Base-by-base conservation (phyloP, 2,797 vertebrate genomes). In the Lophura swinhoii region DNA sequence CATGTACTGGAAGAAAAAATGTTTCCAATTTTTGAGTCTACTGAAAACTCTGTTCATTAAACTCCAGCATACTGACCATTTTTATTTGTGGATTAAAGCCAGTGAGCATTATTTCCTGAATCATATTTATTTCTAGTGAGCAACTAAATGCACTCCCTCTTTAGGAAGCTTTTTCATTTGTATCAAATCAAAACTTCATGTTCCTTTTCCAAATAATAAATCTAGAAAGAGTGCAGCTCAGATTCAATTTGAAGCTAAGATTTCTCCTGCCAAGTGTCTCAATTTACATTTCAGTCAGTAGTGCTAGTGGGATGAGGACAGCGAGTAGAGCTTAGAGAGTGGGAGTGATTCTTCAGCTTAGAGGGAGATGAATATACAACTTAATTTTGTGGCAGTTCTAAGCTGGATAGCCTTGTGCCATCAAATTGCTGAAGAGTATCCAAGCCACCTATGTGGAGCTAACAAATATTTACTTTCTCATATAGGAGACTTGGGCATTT, bases 271-370 rank as follows among this genome's bases (percentile, higher is more conserved):
- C 33, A 5, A 8, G 8, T 44, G 9, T 23, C 71, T 75, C 60
- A 51, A 28, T 10, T 20, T 2, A 9, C 4, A 2, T 18, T 64
- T 6, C 18, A 26, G 16, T 43, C 0, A 0, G 51, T 39, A 53
- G 23, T 67, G 51, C 35, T 12, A 8, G 21, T 43, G n/a, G 10
- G 22, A 13, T 56, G 15, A 3, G 16, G n/a, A 10, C 8, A 80
- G 39, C 22, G 51, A 22, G 9, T 29, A 28, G 73, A 48, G 9
- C 18, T 58, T 48, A 28, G 21, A 35, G 44, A 75, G 14, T 10
- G 8, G 6, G 26, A 49, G 66, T 35, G 12, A 13, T 35, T 35
- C 18, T 18, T 12, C 33, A 28, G 9, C 18, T 49, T 41, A n/a
- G 20, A 59, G 35, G 20, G 12, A 1, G 1, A 31, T 56, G 69